Conservation (phyloP, 2,888 invertebrate species). For the Phytoseiulus persimilis region DNA sequence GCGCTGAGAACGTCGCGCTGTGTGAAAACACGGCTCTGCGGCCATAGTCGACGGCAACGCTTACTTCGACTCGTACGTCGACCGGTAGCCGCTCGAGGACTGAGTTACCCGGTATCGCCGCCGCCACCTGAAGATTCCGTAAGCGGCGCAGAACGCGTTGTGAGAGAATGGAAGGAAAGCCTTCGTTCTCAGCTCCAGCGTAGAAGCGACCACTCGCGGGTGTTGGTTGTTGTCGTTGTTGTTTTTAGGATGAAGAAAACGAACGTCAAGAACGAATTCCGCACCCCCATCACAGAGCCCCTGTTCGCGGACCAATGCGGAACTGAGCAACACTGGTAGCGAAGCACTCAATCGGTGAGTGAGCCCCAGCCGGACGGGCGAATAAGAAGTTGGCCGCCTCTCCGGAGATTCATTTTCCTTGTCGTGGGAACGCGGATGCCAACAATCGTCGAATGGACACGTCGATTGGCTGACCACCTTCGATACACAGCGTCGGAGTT, state of each 20-base stretch:
- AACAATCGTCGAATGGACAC: background rate
- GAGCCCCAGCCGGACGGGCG: background rate
- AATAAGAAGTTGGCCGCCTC: background rate
- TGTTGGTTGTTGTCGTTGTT: background rate
- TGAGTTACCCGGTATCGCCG: background rate
- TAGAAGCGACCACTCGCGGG: background rate
- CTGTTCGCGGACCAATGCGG: background rate
- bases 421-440: background rate
- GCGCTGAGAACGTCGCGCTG: slow-evolving; percentile 37
- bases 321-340: background rate
- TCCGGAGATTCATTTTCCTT: background rate
- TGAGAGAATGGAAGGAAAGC: background rate
- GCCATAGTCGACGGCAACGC: background rate
- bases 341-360: background rate
- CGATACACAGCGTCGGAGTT: too few relatives aligned
- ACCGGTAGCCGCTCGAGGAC: background rate
- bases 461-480: background rate
- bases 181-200: background rate
- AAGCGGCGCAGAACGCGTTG: background rate
- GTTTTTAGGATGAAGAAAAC: background rate
- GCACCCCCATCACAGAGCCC: background rate
- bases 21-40: slow-evolving; percentile 25
- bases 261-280: background rate
- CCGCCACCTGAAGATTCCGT: background rate
- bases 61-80: background rate